Conservation (phyloP, 1,140 invertebrate genomes). For the Homalodisca vitripennis region DNA sequence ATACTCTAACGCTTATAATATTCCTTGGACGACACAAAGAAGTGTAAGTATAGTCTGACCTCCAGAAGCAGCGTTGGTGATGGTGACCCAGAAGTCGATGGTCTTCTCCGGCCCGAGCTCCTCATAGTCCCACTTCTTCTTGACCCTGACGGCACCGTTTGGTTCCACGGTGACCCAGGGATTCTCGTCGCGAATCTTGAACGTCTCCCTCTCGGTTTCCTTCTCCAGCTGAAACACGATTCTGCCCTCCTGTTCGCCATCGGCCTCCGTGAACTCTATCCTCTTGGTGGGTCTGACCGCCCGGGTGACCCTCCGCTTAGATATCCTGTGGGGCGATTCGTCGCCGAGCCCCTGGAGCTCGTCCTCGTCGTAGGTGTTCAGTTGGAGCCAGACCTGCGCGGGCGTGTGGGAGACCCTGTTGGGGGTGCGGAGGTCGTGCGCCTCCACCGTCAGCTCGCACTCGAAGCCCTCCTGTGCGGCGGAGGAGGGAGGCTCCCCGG, state of each 20-base stretch:
- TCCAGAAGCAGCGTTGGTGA: conserved; percentile 82
- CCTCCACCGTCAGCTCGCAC: conserved; percentile 68
- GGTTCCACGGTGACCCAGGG: conserved; percentile 91
- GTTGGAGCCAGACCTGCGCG: conserved; percentile 73
- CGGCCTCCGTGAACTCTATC: conserved; percentile 88
- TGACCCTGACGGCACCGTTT: conserved; percentile 87
- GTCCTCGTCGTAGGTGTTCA: conserved; percentile 61
- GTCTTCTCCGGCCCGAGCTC: conserved; percentile 93
- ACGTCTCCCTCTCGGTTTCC: conserved; percentile 87
- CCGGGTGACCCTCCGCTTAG: conserved; percentile 79
- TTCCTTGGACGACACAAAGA: no score
- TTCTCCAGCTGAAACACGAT: conserved; percentile 89
- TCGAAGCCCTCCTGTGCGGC: conserved; percentile 59
- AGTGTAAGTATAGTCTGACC: no score
- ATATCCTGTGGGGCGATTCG: conserved; percentile 53
- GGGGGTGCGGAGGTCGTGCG: conserved; percentile 76
- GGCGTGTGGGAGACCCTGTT: conserved; percentile 61
- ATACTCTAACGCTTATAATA: no score
- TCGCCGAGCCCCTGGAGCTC: conserved; percentile 51
- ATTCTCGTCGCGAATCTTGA: conserved; percentile 91
- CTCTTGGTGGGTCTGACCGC: conserved; percentile 88
- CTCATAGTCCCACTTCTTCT: conserved; percentile 96
- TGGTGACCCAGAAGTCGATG: conserved; percentile 95
- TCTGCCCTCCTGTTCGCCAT: conserved; percentile 83
- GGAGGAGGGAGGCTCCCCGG: conserved; percentile 65